Conservation (phyloP, 2,888 invertebrate species). For the Apotomis betuletana region DNA sequence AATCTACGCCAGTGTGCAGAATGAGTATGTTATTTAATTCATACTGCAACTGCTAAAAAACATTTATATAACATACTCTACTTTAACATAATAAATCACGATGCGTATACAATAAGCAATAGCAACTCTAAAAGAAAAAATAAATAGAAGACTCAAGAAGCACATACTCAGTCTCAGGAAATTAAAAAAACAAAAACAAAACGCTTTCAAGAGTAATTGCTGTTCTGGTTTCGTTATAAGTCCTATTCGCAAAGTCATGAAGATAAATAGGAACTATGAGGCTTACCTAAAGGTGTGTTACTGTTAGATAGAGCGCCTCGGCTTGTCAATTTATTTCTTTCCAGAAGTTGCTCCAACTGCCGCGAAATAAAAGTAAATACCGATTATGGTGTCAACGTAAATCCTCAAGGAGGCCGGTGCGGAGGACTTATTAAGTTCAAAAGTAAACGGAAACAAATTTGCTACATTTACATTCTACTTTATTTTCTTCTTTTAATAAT, state of each 20-base stretch:
- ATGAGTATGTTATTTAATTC: neutral
- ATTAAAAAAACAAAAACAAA: slow-evolving; percentile 1
- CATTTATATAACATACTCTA: neutral
- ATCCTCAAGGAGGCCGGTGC: slow-evolving; percentile 8
- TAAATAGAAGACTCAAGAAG: neutral
- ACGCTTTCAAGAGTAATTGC: neutral
- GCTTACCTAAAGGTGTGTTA: slow-evolving; percentile 21
- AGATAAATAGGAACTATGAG: slow-evolving; percentile 32
- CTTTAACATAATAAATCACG: neutral
- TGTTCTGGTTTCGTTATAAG: slow-evolving; percentile 16
- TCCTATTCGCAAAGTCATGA: slow-evolving; percentile 3
- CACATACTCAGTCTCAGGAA: neutral
- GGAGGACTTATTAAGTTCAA: slow-evolving; percentile 15
- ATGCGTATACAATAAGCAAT: neutral
- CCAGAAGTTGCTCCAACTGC: slow-evolving; percentile 8
- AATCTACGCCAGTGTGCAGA: slow-evolving; percentile 1
- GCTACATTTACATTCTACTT: slow-evolving; percentile 22
- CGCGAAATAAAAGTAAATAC: slow-evolving; percentile 30
- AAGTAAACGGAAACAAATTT: slow-evolving; percentile 22
- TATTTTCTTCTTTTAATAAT: slow-evolving; percentile 1
- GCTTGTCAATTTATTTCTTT: slow-evolving; percentile 44
- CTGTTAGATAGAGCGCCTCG: slow-evolving; percentile 29
- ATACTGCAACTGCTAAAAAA: neutral
- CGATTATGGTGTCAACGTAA: slow-evolving; percentile 24
- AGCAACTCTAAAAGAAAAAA: neutral